Conservation (phyloP, 2,113 vertebrate species). For the Chamaea fasciata region DNA sequence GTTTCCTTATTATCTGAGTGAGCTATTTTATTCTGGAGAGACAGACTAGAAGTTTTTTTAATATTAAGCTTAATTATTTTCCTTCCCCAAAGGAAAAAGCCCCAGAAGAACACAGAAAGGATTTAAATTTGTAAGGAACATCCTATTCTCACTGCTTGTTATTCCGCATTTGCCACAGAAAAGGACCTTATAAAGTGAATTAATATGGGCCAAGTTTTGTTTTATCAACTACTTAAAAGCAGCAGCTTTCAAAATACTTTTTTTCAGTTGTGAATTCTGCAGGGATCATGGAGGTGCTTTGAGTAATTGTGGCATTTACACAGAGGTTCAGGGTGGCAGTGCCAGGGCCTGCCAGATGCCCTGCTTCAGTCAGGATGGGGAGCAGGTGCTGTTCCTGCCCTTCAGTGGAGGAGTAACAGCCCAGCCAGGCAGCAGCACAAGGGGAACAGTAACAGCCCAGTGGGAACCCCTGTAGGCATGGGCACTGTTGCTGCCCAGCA, state of each 20-base stretch:
- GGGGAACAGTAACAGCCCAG: accelerated
- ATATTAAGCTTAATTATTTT: not conserved
- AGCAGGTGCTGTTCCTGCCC: not conserved
- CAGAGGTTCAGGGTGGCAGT: not conserved
- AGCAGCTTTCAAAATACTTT: not conserved
- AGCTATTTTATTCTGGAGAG: not conserved
- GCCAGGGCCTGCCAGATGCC: not conserved
- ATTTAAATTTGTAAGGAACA: not conserved
- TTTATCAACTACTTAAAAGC: not conserved
- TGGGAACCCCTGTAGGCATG: not conserved
- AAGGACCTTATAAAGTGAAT: not conserved
- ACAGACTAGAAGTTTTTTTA: not conserved
- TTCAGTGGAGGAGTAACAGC: not conserved
- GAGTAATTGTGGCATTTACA: not conserved
- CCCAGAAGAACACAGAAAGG: not conserved
- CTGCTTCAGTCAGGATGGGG: not conserved
- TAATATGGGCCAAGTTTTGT: not conserved
- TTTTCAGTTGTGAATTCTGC: not conserved
- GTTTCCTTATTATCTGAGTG: constrained; percentile 2
- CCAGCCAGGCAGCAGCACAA: not conserved
- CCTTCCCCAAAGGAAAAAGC: not conserved
- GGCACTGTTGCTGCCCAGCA: not conserved
- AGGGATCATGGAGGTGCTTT: not conserved
- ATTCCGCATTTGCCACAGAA: not conserved
- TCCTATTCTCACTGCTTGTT: not conserved